A percentile compares a stretch with the other conserved stretches of the same genome.
Conservation (phyloP, 2,113 vertebrate species). For the Menidia beryllina region DNA sequence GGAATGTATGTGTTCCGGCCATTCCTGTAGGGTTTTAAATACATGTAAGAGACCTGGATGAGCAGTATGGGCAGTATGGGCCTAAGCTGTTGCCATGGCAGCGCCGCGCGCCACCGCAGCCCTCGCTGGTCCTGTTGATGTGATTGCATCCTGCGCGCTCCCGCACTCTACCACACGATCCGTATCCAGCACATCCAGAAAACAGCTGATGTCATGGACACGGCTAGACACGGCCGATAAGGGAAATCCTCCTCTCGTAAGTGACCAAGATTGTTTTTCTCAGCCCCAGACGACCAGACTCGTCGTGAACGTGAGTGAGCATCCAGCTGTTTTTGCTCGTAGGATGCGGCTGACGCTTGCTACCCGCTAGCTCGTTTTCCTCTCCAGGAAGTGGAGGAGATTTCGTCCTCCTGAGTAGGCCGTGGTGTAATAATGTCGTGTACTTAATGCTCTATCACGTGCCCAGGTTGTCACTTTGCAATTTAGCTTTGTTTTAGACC, state of each 20-base stretch:
- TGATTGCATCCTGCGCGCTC: constrained; percentile 66
- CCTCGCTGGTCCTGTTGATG: constrained; percentile 56
- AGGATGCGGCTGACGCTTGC: constrained; percentile 26
- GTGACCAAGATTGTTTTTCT: constrained; percentile 50
- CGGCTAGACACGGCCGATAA: constrained; percentile 54
- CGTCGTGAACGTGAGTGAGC: background rate
- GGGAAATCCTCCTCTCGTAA: constrained; percentile 61
- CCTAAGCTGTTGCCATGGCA: constrained; percentile 51
- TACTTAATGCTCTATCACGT: background rate
- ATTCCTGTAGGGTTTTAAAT: background rate
- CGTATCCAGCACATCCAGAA: constrained; percentile 42
- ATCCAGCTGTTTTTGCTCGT: constrained; percentile 1
- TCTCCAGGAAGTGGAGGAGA: constrained; percentile 73
- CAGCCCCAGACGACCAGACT: background rate
- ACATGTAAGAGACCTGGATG: constrained; percentile 3
- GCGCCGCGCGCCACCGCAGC: constrained; percentile 62
- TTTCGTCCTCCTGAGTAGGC: constrained; percentile 56
- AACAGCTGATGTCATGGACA: constrained; percentile 71
- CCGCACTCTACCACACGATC: constrained; percentile 48
- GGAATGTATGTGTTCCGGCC: no score
- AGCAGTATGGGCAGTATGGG: background rate
- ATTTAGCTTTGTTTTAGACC: background rate
- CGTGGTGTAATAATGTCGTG: constrained; percentile 8
- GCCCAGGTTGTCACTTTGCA: background rate
- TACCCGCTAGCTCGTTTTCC: constrained; percentile 46